Evolutionary conservation across 1,140 invertebrate genomes (phyloP).

Genomic region (Trichonephila clavata): DNA sequence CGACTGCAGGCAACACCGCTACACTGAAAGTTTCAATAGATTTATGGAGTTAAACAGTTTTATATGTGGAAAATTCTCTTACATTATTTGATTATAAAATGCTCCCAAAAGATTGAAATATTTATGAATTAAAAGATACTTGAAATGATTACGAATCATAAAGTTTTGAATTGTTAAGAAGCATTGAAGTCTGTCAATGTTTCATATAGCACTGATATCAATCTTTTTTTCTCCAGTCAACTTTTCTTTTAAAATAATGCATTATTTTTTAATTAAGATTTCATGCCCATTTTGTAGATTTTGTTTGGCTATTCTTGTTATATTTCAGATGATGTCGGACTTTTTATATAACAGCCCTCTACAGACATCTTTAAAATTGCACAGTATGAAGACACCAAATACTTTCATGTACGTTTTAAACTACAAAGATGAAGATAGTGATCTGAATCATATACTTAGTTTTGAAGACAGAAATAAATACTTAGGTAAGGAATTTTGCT

Average conservation of each 20-base stretch:
- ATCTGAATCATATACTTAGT: background rate
- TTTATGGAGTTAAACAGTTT: too few relatives aligned
- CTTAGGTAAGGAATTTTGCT: constrained; percentile 10
- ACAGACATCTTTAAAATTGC: constrained; percentile 14
- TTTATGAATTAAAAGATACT: too few relatives aligned
- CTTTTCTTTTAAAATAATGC: background rate
- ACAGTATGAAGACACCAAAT: constrained; percentile 21
- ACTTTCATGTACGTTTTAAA: constrained; percentile 65
- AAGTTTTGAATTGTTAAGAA: too few relatives aligned
- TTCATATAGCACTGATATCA: too few relatives aligned
- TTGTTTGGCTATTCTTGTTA: background rate
- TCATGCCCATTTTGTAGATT: background rate
- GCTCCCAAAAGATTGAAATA: too few relatives aligned
- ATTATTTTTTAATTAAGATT: background rate
- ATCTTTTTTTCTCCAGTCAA: too few relatives aligned
- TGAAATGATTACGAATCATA: too few relatives aligned
- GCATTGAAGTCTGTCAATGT: too few relatives aligned
- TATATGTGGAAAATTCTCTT: too few relatives aligned
- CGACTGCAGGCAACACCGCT: too few relatives aligned
- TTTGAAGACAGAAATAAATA: background rate
- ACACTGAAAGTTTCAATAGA: too few relatives aligned
- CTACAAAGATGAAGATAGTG: background rate
- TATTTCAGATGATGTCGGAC: constrained; percentile 59
- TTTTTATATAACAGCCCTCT: constrained; percentile 53
- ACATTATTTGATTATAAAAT: too few relatives aligned